Base-by-base conservation (phyloP, 2,888 invertebrate genomes). In the Megaustenia siamemsis region DNA sequence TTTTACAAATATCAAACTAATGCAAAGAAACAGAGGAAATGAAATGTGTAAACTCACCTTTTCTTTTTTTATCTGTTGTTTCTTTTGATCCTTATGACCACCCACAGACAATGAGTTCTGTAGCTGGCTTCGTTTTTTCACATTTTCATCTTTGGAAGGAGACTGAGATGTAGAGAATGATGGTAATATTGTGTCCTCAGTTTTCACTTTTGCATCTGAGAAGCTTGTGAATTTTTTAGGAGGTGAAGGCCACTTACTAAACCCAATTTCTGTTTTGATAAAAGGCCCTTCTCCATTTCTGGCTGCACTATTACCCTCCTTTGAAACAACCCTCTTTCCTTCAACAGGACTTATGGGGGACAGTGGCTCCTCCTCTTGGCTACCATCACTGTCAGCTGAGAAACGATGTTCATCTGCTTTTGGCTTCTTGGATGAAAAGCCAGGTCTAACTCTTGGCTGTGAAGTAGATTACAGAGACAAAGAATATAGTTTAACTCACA, bases 301-400 rank as follows among this genome's bases (percentile, higher is more conserved):
- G 43, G 66, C 15, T 28, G n/a, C 24, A 24, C 32, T 24, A 0
- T 82, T 82, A 0, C 85, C 85, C 82, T 88, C 88, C 53, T 88
- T 88, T 38, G 88, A 80, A 1, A 86, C 86, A 24, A 89, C 89
- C 53, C 89, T 80, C 80, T 89, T 89, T 15, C 89, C 89, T 73
- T 89, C 89, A 28, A 88, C 85, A 38, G 87, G 86, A 43, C 86
- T 86, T 38, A 83, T 68, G 35, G 83, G 77, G 21, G 77, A 78
- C 10, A 79, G 56, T 35, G 78, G 66, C 60, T 81, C 87, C 45
- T 81, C 85, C 60, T 86, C 86, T 43, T 84, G 80, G 53, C 81
- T 75, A 5, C 84, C 85, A 40, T 87, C 87, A 71, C 89, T 88
- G 85, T 86, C 86, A 43, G 84, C 81, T 10, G 88, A 88, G 10